These are phyloP conservation scores for Sarcophaga carnaria DNA, from an alignment of 2,888 invertebrate species.

Conservation along the genomic window DNA sequence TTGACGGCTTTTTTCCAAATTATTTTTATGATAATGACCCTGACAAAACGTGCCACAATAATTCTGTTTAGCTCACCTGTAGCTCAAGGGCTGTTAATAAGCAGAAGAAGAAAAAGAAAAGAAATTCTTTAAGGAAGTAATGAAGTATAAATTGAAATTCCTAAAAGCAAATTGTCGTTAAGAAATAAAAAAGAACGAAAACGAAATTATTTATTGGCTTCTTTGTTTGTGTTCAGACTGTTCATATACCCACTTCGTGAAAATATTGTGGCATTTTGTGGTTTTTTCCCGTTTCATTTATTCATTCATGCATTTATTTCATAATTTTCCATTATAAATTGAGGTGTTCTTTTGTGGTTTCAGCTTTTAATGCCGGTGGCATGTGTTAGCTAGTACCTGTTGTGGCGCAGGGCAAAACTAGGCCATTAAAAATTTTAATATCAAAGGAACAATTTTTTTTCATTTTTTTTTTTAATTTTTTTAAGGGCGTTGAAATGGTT, in stretches of 20 bases:
- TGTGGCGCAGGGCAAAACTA: not conserved
- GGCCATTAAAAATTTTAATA: not conserved
- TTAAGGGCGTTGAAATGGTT: too few relatives aligned
- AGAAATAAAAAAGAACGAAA: not conserved
- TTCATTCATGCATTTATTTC: not conserved
- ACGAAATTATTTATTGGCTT: constrained; percentile 16
- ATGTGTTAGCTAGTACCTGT: not conserved
- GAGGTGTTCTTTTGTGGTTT: constrained; percentile 4
- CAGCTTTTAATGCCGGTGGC: not conserved
- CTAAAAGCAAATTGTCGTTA: constrained; percentile 1
- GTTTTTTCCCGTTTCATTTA: not conserved
- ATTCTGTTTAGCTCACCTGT: constrained; percentile 45
- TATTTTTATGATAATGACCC: constrained; percentile 57
- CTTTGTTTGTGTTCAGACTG: not conserved
- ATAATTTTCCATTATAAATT: not conserved
- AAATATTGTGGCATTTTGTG: not conserved
- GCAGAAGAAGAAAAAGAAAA: not conserved
- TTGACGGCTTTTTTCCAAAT: constrained; percentile 24
- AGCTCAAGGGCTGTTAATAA: not conserved
- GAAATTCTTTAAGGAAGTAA: constrained; percentile 14
- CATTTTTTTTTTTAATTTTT: too few relatives aligned
- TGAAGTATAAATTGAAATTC: constrained; percentile 2
- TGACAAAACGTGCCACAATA: constrained; percentile 55
- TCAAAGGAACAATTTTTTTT: too few relatives aligned
- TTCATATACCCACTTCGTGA: not conserved